phyloP scores from a whole-genome alignment of 2,797 vertebrate species.

The Muscicapa striata region DNA sequence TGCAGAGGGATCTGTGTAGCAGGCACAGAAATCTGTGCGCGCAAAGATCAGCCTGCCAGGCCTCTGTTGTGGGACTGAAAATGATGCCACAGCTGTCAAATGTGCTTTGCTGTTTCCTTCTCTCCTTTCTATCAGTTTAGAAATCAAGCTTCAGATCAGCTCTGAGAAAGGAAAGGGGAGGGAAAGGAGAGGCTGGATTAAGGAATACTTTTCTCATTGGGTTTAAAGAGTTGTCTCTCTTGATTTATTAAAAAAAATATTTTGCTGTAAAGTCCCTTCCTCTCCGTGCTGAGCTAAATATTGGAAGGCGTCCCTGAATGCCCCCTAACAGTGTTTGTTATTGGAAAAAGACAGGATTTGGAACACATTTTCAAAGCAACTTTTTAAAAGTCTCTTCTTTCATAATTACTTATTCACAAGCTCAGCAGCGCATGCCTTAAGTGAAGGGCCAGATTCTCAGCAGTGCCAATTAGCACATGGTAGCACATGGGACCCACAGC shows the following conservation, averaged over 20 bases:
- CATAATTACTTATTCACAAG: not conserved
- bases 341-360: slow-evolving; percentile 6
- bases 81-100: slow-evolving; percentile 37
- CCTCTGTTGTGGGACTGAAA: slow-evolving; percentile 1
- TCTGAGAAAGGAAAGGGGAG: not conserved
- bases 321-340: not conserved
- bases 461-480: slow-evolving; percentile 40
- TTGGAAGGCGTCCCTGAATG: not conserved
- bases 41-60: not conserved
- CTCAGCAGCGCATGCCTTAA: not conserved
- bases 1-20: not conserved
- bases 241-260: slow-evolving; percentile 5
- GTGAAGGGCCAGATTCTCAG: slow-evolving; percentile 1
- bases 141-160: slow-evolving; percentile 30
- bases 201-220: not conserved
- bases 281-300: not conserved
- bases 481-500: not conserved
- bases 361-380: not conserved
- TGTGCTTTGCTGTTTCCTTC: not conserved
- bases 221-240: slow-evolving; percentile 27
- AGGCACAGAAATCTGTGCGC: not conserved
- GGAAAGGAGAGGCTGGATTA: not conserved
- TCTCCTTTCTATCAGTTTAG: not conserved
- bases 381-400: not conserved
- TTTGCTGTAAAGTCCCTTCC: not conserved